Percentiles rank a stretch among this genome's conserved stretches.
Evolutionary conservation across 2,888 invertebrate genomes (phyloP).

Genomic region (Hydraecia micacea): DNA sequence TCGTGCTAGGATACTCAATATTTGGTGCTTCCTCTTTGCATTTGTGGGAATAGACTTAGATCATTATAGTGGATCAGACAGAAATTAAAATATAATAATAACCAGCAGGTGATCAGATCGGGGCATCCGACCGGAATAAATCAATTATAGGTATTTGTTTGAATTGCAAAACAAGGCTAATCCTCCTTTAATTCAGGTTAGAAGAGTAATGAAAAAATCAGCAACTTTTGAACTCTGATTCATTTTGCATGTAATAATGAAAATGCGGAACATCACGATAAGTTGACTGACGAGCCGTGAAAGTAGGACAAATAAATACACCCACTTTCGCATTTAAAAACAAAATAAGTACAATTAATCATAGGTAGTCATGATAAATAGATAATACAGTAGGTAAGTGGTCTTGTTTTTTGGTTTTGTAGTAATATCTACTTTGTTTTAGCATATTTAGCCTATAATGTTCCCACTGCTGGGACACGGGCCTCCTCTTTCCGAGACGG

Average conservation of each 20-base stretch:
- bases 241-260: not conserved
- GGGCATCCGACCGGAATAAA: no score
- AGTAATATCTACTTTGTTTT: not conserved
- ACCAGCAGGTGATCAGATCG: no score
- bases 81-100: no score
- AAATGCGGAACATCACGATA: slow-evolving; percentile 16
- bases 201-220: not conserved
- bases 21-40: not conserved
- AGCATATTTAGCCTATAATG: not conserved
- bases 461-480: not conserved
- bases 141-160: not conserved
- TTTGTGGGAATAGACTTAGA: not conserved
- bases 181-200: not conserved
- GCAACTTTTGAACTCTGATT: not conserved
- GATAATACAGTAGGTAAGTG: not conserved
- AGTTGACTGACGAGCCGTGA: slow-evolving; percentile 11
- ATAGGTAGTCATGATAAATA: not conserved
- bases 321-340: slow-evolving; percentile 19
- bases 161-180: not conserved
- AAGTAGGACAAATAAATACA: slow-evolving; percentile 30
- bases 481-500: not conserved
- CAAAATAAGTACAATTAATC: slow-evolving; percentile 3
- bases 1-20: no score
- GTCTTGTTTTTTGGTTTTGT: not conserved
- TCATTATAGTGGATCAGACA: no score